Evolutionary conservation across 2,888 invertebrate genomes (phyloP), one percentile per base, ranked within the genome.

Genomic region (Apamea epomidion): DNA sequence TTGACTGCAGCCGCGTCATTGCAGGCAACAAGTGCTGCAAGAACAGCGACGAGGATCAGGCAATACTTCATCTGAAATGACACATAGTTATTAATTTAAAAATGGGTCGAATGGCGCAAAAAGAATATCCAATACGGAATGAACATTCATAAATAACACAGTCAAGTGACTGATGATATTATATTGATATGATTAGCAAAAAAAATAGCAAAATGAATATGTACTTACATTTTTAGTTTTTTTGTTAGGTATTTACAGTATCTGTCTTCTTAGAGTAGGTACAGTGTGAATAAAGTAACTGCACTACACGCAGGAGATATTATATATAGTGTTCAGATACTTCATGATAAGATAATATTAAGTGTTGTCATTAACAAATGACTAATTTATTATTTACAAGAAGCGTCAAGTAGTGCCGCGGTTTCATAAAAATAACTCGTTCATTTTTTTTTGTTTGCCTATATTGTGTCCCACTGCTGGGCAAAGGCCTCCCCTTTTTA

Each of bases 1-100:
- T 68, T 42, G 1, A 73, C n/a, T 12, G 5, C 84, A 32, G 80
- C 48, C 1, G 80, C 84, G 14, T 84, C 80, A 54, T 42, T 69
- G 80, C 54, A 84, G 5, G 58, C 51, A 16, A 65, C 71, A 0
- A 83, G 37, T 3, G 75, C 80, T 16, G 84, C 75, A 29, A 83
- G 48, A 25, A 80, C 84, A 60, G 80, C 67, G 21, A 83, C 2
- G 18, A 84, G n/a, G 25, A 83, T 37, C 12, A 84, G 18, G 32
- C 64, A 45, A n/a, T 45, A 45, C 69, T 80, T 83, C 84, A 83
- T 83, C 83, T 83, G 51, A 42, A 69, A 83, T 16, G 1, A 1
- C 16, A 21, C 58, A 80, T 37, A n/a, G 14, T 37, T 29, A 37
- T 0, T 4, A 60, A 68, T 62, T 37, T 18, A 68, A 51, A 51